Base-by-base conservation (phyloP, 2,888 invertebrate species). In the Malthinus flaveolus region DNA sequence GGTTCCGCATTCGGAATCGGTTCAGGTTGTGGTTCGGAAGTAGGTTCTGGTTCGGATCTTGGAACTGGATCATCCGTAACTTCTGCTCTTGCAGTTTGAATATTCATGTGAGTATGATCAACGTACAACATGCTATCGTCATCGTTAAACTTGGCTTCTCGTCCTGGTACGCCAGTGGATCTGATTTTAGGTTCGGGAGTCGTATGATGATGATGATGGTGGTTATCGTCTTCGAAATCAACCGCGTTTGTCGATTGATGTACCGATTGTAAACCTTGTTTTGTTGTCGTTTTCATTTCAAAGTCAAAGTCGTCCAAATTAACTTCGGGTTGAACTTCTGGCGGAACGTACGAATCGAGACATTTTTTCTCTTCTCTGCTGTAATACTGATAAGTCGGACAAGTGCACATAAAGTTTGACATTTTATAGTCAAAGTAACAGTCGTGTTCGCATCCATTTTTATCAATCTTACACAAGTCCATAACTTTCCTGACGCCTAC, bases 371-470 rank as follows among this genome's bases (percentile, higher is more conserved):
- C 78, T 67, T 78, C 78, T 9, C 63, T 65, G 72, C 78, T 78
- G 73, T 89, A 72, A 49, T 79, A 68, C 80, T 85, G 71, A 32
- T 83, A 84, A 35, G 78, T 74, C 7, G 85, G 85, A 73, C 91
- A 91, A 2, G 77, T 80, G 72, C 91, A 92, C 32, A 76, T 77
- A 71, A 91, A 90, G 47, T 85, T 82, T 54, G 87, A 81, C 5
- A 45, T 23, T 15, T 79, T 76, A 68, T 86, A 85, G 73, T 89
- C 85, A 69, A 88, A 91, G 50, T 80, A 77, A 73, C 91, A 92
- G 8, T 78, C 80, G 64, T 88, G 81, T 64, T 88, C 84, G 71
- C 91, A 92, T 46, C 82, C 78, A 56, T 87, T 82, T 1, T 62
- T 58, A 59, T 85, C 82, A 53, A 85, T 82, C 76, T 85, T 83